Evolutionary conservation across 1,140 invertebrate genomes (phyloP).

Genomic region (Diabrotica virgifera): DNA sequence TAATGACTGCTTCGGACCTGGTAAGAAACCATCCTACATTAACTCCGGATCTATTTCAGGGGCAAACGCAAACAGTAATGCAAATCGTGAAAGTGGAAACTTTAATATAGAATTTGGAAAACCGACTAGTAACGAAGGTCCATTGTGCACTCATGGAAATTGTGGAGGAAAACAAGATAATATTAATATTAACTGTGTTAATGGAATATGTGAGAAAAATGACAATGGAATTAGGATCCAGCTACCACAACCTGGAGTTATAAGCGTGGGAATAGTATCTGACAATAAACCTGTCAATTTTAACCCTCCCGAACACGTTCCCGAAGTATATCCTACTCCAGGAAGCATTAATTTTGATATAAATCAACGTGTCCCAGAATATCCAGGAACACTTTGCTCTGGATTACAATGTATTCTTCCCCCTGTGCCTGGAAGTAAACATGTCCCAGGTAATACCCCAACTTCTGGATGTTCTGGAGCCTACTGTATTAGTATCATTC

Average conservation of each 20-base stretch:
- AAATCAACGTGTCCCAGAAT: background rate
- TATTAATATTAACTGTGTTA: no score
- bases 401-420: background rate
- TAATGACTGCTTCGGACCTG: background rate
- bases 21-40: background rate
- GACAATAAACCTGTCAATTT: no score
- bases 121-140: background rate
- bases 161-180: background rate
- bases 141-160: background rate
- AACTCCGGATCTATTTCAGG: background rate
- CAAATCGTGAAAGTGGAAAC: background rate
- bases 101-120: background rate
- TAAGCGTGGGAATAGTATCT: no score
- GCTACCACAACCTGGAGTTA: no score
- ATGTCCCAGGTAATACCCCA: background rate
- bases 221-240: no score
- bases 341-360: background rate
- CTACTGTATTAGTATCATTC: conserved; percentile 3
- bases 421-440: no score
- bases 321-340: background rate
- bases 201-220: no score
- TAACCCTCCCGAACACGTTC: no score
- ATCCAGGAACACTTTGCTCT: background rate
- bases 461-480: background rate
- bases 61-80: background rate